Evolutionary conservation across 2,797 vertebrate species (phyloP).

Genomic region (Amblyopsis hoosieri): DNA sequence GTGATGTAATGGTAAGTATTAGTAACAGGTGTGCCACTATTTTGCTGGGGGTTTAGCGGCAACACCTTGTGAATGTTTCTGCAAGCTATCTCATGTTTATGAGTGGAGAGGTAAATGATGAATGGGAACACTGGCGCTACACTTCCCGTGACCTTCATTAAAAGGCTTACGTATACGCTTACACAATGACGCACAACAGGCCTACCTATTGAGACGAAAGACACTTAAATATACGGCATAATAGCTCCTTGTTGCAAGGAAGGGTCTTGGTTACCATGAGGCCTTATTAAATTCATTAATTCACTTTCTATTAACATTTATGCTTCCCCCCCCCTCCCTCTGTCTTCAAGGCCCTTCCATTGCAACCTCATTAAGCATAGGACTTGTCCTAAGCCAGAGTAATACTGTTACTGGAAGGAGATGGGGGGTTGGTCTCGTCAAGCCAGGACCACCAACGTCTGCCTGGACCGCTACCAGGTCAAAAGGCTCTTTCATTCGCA

Average conservation of each 20-base stretch:
- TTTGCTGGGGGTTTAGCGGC: slow-evolving; percentile 38
- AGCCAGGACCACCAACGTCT: slow-evolving; percentile 61
- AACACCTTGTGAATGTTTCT: slow-evolving; percentile 20
- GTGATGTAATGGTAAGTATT: slow-evolving; percentile 42
- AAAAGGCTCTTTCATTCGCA: slow-evolving; percentile 58
- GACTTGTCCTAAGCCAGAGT: slow-evolving; percentile 50
- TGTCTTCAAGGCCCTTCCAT: slow-evolving; percentile 37
- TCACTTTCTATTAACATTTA: slow-evolving; percentile 3
- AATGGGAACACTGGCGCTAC: neutral
- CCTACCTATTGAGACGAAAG: too few species aligned
- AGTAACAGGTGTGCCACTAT: slow-evolving; percentile 51
- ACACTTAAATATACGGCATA: too few species aligned
- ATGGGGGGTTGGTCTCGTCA: slow-evolving; percentile 58
- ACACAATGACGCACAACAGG: neutral
- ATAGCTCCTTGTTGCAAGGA: too few species aligned
- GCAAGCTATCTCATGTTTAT: slow-evolving; percentile 19
- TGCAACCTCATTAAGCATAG: slow-evolving; percentile 49
- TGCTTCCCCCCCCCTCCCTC: neutral
- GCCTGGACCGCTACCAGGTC: slow-evolving; percentile 49
- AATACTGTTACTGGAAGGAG: slow-evolving; percentile 64
- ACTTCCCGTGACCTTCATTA: slow-evolving; percentile 10
- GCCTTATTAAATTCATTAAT: slow-evolving; percentile 15
- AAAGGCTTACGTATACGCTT: slow-evolving; percentile 5
- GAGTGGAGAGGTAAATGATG: slow-evolving; percentile 23
- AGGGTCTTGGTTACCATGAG: neutral